Evolutionary conservation across 2,113 vertebrate species (phyloP), one percentile per base, ranked within the genome.

Genomic region (Cyprinodon variegatus): DNA sequence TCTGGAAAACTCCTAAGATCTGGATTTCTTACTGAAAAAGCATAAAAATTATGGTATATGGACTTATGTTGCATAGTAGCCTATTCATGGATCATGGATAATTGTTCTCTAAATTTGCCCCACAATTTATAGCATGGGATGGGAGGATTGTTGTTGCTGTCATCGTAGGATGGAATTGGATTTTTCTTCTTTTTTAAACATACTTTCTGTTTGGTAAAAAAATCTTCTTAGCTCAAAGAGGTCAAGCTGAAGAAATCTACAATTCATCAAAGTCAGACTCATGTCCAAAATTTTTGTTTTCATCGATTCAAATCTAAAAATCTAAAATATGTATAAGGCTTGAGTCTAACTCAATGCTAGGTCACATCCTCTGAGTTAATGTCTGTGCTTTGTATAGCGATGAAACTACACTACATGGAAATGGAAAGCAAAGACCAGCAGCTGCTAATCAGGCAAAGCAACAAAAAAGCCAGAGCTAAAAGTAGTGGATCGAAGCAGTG

Each of bases 371-470:
- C 17, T 15, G 2, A 53, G 15, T 7, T 17, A 14, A 57, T 20
- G n/a, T 6, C 50, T 57, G 17, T 57, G 17, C 2, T n/a, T 3
- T 20, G 78, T 60, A 77, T 40, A 38, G 13, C 64, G 45, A 65
- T 41, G 48, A 53, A 78, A 10, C 61, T 59, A 61, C 61, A 41
- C 15, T 37, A 72, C 69, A 78, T 14, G 76, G 14, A 66, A 82
- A 76, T 62, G 83, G 39, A 82, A 76, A 79, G 70, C 76, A 72
- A 79, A 78, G 43, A 39, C n/a, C 7, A 65, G 63, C 12, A 45
- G 13, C 69, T 20, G 22, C n/a, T 67, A 82, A 60, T n/a, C 11
- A 64, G 64, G 45, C 53, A 43, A 14, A 53, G 39, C 10, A 36
- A 22, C 22, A 43, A 71, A 61, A 61, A 22, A 45, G 1, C 11